These are phyloP conservation scores for Stenichneumon culpator DNA, from an alignment of 2,888 invertebrate genomes.

Conservation along the genomic window DNA sequence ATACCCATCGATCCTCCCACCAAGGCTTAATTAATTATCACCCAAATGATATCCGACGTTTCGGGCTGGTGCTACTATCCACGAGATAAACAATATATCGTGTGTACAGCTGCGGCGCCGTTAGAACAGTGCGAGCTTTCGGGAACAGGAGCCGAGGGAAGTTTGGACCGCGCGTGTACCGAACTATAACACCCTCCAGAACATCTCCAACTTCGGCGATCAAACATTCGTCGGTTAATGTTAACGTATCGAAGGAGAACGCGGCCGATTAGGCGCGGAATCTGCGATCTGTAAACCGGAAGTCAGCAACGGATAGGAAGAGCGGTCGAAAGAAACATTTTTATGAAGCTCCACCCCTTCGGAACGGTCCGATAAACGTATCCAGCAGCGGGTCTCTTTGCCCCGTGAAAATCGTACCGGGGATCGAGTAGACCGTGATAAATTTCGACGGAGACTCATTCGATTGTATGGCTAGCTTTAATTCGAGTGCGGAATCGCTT, in stretches of 20 bases:
- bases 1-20: constrained; percentile 77
- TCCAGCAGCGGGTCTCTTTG: neutral
- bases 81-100: constrained; percentile 51
- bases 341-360: no score
- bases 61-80: constrained; percentile 49
- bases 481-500: constrained; percentile 70
- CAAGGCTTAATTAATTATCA: constrained; percentile 80
- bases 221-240: constrained; percentile 61
- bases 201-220: constrained; percentile 49
- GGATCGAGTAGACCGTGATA: neutral
- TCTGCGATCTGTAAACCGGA: neutral
- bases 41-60: constrained; percentile 72
- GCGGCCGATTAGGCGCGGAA: neutral
- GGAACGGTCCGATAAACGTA: no score
- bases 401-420: neutral
- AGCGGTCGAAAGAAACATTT: neutral
- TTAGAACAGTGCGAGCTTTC: constrained; percentile 44
- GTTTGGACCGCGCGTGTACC: constrained; percentile 57
- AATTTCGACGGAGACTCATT: neutral
- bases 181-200: constrained; percentile 55
- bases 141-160: constrained; percentile 39
- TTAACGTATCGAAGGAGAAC: constrained; percentile 36
- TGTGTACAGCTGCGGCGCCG: constrained; percentile 32
- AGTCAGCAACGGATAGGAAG: neutral
- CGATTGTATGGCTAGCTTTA: neutral